Percentiles rank a stretch among this genome's conserved stretches.
Evolutionary conservation across 2,113 vertebrate genomes (phyloP).

Genomic region (Lonchura striata): DNA sequence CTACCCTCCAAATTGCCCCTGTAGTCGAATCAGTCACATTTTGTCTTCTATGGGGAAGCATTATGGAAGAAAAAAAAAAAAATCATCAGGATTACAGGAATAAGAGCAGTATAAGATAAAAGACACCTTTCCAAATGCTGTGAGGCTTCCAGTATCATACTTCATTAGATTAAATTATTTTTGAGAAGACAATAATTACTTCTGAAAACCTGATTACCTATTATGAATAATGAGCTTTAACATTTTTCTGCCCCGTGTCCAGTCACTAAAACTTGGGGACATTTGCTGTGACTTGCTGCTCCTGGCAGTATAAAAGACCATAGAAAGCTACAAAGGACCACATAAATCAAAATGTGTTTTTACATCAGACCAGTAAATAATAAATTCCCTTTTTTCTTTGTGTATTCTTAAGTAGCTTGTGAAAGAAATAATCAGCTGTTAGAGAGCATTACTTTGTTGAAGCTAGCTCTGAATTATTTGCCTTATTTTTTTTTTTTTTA

Average conservation of each 20-base stretch:
- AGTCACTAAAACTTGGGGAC: neutral
- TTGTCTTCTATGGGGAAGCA: neutral
- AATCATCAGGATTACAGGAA: neutral
- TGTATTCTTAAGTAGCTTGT: neutral
- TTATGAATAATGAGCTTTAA: neutral
- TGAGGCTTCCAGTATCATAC: neutral
- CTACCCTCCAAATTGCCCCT: neutral
- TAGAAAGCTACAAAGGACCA: neutral
- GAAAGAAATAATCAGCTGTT: neutral
- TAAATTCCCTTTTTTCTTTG: neutral
- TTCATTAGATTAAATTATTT: neutral
- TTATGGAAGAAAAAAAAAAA: neutral
- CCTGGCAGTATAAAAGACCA: neutral
- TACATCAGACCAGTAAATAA: neutral
- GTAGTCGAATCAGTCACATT: neutral
- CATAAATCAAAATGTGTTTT: neutral
- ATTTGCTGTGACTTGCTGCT: neutral
- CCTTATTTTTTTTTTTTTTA: neutral
- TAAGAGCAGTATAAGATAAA: neutral
- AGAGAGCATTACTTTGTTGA: neutral
- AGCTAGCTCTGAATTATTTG: neutral
- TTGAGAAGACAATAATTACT: neutral
- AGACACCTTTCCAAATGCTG: neutral
- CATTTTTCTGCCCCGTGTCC: neutral
- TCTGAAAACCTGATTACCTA: neutral